Percentiles rank a stretch among this genome's conserved stretches.
Evolutionary conservation across 2,113 vertebrate species (phyloP).

Genomic region (Meriones unguiculatus): DNA sequence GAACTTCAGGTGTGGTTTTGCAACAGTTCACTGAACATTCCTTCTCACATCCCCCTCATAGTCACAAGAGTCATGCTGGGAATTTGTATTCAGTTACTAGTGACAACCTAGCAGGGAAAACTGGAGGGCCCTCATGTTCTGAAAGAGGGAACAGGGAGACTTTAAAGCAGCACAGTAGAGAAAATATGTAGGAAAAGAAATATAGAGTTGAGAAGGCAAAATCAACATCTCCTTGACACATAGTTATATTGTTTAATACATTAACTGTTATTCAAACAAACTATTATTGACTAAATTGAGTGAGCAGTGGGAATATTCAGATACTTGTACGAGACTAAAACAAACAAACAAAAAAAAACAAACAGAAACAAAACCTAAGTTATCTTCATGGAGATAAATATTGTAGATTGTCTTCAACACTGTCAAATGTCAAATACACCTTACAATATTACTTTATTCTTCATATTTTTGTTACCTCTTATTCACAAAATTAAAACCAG

Average conservation of each 20-base stretch:
- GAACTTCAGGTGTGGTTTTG: not conserved
- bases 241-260: not conserved
- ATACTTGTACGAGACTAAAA: not conserved
- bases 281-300: not conserved
- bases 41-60: not conserved
- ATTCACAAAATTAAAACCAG: not conserved
- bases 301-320: not conserved
- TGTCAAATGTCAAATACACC: not conserved
- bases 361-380: not conserved
- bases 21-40: not conserved
- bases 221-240: not conserved
- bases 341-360: conserved; percentile 12
- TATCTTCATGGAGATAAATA: not conserved
- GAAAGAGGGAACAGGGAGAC: not conserved
- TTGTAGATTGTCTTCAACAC: not conserved
- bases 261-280: not conserved
- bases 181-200: not conserved
- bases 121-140: not conserved
- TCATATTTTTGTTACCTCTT: not conserved
- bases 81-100: not conserved
- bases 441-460: not conserved
- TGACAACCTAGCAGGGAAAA: not conserved
- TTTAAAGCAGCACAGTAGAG: not conserved
- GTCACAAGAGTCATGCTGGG: not conserved
- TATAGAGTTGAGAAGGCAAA: not conserved